phyloP scores from a whole-genome alignment of 2,113 vertebrate genomes.

The Vombatus ursinus region DNA sequence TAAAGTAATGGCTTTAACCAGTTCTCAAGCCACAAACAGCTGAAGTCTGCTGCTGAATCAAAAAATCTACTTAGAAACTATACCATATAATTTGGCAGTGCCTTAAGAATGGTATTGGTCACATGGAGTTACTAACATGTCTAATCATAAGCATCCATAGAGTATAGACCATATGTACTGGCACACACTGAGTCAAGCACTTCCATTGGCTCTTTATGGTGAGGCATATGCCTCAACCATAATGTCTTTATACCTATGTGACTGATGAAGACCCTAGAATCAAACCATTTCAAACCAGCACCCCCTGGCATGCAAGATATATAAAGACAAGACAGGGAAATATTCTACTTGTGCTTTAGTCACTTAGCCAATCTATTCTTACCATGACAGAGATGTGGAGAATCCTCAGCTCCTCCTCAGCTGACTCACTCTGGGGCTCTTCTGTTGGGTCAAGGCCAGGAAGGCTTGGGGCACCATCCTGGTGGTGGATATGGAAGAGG shows the following conservation, averaged over 20 bases:
- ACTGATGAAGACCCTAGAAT: not conserved
- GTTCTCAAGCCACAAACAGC: not conserved
- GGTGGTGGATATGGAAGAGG: conserved; percentile 99
- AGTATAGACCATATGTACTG: not conserved
- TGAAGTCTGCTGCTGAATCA: not conserved
- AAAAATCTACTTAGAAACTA: not conserved
- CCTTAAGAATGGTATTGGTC: not conserved
- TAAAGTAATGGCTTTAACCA: not conserved
- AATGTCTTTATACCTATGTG: not conserved
- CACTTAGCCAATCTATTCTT: conserved; percentile 50
- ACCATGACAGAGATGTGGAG: conserved; percentile 99
- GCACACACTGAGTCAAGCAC: not conserved
- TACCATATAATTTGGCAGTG: not conserved
- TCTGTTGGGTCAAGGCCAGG: conserved; percentile 91
- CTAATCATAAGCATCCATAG: not conserved
- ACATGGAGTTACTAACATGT: not conserved
- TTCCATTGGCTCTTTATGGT: not conserved
- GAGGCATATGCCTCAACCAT: not conserved
- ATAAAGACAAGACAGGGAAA: not conserved
- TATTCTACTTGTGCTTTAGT: not conserved
- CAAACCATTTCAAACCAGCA: not conserved
- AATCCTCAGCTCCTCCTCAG: conserved; percentile 96
- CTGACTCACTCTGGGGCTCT: conserved; percentile 91
- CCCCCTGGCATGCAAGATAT: not conserved
- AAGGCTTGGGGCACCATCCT: conserved; percentile 91